Conservation (phyloP, 2,797 vertebrate genomes). For the Lepilemur ruficaudatus region DNA sequence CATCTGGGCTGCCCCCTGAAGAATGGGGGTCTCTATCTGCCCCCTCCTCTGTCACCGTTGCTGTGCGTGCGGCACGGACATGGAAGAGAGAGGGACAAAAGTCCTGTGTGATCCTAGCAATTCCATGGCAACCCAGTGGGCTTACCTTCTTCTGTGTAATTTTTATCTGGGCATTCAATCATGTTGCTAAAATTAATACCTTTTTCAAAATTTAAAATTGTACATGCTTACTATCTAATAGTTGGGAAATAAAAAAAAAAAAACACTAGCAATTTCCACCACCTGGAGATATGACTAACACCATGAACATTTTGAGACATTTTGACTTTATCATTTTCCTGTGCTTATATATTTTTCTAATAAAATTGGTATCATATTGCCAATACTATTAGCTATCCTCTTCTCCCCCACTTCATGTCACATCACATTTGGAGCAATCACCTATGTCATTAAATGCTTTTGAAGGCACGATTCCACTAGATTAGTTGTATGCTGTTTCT, state of each 20-base stretch:
- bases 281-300: not conserved
- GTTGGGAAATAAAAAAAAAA: not conserved
- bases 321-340: not conserved
- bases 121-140: not conserved
- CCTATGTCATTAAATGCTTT: not conserved
- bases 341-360: not conserved
- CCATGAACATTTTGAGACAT: not conserved
- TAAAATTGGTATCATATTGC: not conserved
- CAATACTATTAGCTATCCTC: not conserved
- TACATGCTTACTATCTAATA: not conserved
- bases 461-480: not conserved
- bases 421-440: not conserved
- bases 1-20: not conserved
- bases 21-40: not conserved
- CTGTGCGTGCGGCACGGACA: accelerated
- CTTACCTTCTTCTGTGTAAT: not conserved
- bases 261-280: not conserved
- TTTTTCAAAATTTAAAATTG: not conserved
- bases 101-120: not conserved
- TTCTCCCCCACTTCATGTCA: not conserved
- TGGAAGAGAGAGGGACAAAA: not conserved
- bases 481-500: not conserved
- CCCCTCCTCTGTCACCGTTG: not conserved
- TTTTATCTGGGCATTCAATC: not conserved
- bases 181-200: not conserved